A percentile compares a stretch with the other conserved stretches of the same genome.
Conservation (phyloP, 2,797 vertebrate species). For the Petrocephalus schoutedeni region DNA sequence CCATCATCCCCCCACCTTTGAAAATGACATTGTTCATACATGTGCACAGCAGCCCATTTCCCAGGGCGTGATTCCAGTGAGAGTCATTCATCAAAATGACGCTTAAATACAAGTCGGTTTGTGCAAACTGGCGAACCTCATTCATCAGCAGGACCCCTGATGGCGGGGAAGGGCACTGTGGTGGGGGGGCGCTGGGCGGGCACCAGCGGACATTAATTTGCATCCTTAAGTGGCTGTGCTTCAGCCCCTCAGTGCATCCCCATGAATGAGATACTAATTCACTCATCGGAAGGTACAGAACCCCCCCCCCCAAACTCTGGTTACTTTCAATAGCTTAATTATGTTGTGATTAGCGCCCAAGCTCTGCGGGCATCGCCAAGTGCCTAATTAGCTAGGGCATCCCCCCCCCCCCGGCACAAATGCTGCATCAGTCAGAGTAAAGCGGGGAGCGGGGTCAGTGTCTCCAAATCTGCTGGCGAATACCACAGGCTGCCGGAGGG, state of each 20-base stretch:
- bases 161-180: not conserved
- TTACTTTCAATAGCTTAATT: constrained; percentile 5
- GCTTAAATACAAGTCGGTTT: not conserved
- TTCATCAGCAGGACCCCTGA: not conserved
- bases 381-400: not conserved
- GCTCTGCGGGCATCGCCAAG: not conserved
- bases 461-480: not conserved
- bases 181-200: not conserved
- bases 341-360: not conserved
- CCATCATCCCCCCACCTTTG: not conserved
- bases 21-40: not conserved
- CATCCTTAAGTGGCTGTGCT: not conserved
- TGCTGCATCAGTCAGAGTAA: not conserved
- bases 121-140: not conserved
- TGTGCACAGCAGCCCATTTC: not conserved
- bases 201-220: not conserved
- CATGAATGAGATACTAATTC: not conserved
- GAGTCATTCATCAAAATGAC: not conserved
- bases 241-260: not conserved
- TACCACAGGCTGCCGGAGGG: not conserved
- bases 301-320: not conserved
- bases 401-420: not conserved
- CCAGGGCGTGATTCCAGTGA: not conserved
- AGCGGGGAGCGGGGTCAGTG: not conserved
- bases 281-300: not conserved